Percentiles rank a stretch among this genome's conserved stretches.
Evolutionary conservation across 2,113 vertebrate genomes (phyloP).

Genomic region (Tragelaphus buxtoni): DNA sequence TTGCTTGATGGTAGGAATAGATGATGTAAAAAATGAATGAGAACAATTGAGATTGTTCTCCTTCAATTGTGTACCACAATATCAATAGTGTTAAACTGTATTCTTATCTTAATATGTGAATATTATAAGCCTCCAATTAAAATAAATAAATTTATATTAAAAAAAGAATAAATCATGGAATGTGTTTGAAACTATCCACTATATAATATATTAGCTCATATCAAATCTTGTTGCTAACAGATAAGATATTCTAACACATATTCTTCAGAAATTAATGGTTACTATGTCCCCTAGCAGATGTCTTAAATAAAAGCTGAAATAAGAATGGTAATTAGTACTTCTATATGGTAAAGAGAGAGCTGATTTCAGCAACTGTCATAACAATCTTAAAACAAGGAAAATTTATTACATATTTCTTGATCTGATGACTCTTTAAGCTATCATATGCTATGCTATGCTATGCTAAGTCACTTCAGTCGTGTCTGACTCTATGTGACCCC

Average conservation of each 20-base stretch:
- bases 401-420: neutral
- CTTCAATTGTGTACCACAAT: neutral
- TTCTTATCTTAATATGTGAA: neutral
- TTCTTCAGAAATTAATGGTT: neutral
- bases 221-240: neutral
- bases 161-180: neutral
- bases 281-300: neutral
- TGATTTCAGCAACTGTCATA: neutral
- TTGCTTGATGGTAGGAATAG: neutral
- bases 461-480: too few relatives aligned
- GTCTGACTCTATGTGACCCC: too few relatives aligned
- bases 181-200: neutral
- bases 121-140: neutral
- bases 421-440: neutral
- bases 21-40: neutral
- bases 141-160: too few relatives aligned
- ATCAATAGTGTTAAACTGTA: neutral
- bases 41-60: neutral
- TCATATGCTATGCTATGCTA: too few relatives aligned
- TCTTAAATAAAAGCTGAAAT: neutral
- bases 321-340: neutral
- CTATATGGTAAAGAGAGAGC: neutral
- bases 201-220: neutral
- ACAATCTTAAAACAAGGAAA: neutral
- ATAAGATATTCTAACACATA: neutral